A percentile compares a stretch with the other conserved stretches of the same genome.
These are phyloP conservation scores for Solen grandis DNA, from an alignment of 1,140 invertebrate genomes.

Conservation along the genomic window DNA sequence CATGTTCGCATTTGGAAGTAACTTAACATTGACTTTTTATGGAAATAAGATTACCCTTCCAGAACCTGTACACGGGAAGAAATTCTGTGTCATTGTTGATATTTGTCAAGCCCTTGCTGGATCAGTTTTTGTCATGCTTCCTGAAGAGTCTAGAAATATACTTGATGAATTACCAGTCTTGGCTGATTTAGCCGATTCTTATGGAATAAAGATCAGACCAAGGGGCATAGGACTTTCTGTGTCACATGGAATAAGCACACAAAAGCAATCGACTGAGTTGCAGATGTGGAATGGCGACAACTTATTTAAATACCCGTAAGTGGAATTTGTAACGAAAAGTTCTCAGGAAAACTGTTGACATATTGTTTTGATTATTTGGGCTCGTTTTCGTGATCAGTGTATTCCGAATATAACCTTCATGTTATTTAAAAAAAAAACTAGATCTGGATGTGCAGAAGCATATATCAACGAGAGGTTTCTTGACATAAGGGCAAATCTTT, in stretches of 20 bases:
- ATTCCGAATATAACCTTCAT: too few relatives aligned
- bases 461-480: too few relatives aligned
- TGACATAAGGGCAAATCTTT: too few relatives aligned
- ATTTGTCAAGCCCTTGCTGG: constrained; percentile 41
- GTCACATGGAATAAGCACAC: constrained; percentile 1
- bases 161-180: constrained; percentile 4
- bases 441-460: too few relatives aligned
- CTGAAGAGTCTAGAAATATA: constrained; percentile 33
- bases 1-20: constrained; percentile 21
- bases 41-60: constrained; percentile 3
- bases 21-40: constrained; percentile 18
- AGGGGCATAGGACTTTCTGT: constrained; percentile 36
- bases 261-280: not conserved
- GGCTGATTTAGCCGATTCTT: not conserved
- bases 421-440: too few relatives aligned
- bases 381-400: too few relatives aligned
- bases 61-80: not conserved
- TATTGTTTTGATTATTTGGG: too few relatives aligned
- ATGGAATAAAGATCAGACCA: constrained; percentile 10
- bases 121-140: constrained; percentile 29
- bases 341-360: not conserved
- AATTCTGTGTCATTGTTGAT: constrained; percentile 41
- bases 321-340: not conserved
- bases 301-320: constrained; percentile 42
- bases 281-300: constrained; percentile 39